Base-by-base conservation (phyloP, 2,888 invertebrate species). In the Timema podura region DNA sequence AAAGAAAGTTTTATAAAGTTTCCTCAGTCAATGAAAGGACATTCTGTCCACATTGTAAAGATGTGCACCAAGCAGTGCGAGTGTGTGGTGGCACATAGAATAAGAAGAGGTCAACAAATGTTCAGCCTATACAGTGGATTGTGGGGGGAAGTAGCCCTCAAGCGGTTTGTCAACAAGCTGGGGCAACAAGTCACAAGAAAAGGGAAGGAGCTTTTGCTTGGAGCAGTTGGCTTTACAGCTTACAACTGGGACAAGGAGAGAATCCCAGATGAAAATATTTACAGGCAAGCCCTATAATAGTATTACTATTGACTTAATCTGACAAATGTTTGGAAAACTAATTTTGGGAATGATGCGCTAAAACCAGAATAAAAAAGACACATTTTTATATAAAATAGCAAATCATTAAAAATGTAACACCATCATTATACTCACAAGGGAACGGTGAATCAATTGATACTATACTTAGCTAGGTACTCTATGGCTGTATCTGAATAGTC, bases 161-260 rank as follows among this genome's bases (percentile, higher is more conserved):
- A 79, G 71, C 84, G 86, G 71, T 82, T 88, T 30, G 77, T 87
- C 48, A 82, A 79, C 46, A 75, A 79, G 48, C 81, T 86, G 79
- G 80, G 81, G 67, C 78, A 78, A 59, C 80, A 81, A 66, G 74
- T 84, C 6, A 75, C 82, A 7, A 83, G 81, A 45, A 85, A 83
- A 70, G 81, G 86, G 0, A 83, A 81, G 67, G 84, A 86, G n/a
- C 80, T 88, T 64, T 76, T 89, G 67, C 75, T 88, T 0, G 83
- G 87, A 71, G 84, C 87, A 0, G 82, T 85, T 0, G 85, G 86
- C 8, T 79, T 85, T 7, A 80, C 84, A 0, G 79, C 82, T 2
- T 89, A 85, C 75, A 86, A 88, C 76, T 90, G 90, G 90, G 84
- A 86, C 13, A 80, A 80, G 13, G 85, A 88, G 73, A 82, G 86